phyloP scores from a whole-genome alignment of 1,140 invertebrate species.

The Heliconius eleuchia region DNA sequence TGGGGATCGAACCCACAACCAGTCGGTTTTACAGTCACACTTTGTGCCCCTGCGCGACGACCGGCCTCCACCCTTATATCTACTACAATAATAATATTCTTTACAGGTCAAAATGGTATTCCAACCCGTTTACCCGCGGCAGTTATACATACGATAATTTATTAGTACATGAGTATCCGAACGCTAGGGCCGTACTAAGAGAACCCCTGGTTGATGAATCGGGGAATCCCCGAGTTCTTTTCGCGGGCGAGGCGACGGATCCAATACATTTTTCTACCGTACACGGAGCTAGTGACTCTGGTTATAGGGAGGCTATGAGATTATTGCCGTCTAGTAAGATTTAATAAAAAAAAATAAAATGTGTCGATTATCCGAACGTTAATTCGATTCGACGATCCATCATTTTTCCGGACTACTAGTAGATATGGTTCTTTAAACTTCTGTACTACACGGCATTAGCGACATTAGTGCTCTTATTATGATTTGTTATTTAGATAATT shows the following conservation, averaged over 20 bases:
- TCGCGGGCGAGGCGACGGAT: conserved; percentile 73
- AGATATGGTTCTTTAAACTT: no score
- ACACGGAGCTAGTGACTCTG: conserved; percentile 83
- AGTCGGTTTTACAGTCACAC: no score
- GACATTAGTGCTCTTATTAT: background rate
- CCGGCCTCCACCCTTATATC: no score
- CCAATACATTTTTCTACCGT: conserved; percentile 83
- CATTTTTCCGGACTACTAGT: no score
- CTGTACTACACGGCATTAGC: no score
- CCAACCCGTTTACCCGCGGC: conserved; percentile 56
- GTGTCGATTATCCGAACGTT: no score
- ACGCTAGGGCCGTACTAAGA: conserved; percentile 40
- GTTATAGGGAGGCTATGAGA: conserved; percentile 80
- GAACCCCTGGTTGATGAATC: conserved; percentile 44
- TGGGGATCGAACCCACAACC: no score
- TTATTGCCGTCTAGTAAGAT: conserved; percentile 45
- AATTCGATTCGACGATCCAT: no score
- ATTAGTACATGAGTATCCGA: conserved; percentile 41
- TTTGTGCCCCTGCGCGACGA: no score
- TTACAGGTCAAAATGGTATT: conserved; percentile 54
- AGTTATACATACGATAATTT: conserved; percentile 57
- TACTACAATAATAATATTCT: background rate
- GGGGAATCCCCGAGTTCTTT: conserved; percentile 48
- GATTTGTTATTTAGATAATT: no score
- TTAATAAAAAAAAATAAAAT: background rate